Evolutionary conservation across 2,888 invertebrate genomes (phyloP).

Genomic region (Yponomeuta malinellus): DNA sequence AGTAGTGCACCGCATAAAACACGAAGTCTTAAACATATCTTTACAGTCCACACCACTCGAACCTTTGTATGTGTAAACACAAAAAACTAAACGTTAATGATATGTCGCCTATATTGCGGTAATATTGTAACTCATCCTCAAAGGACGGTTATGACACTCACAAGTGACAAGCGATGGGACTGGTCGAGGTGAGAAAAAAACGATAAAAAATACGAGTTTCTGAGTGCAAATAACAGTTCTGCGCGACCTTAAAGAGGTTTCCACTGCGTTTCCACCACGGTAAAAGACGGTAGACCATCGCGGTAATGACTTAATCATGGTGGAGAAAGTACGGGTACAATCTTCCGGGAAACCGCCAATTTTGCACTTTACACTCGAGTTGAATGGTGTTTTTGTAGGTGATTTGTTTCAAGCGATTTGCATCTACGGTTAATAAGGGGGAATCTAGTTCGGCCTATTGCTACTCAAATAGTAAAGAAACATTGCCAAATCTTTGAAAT

Average conservation of each 20-base stretch:
- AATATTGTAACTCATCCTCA: not conserved
- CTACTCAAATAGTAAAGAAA: no score
- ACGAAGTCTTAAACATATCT: no score
- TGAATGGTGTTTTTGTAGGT: no score
- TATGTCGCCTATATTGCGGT: no score
- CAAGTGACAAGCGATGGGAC: not conserved
- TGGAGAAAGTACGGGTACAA: not conserved
- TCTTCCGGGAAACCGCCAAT: not conserved
- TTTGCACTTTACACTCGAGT: not conserved
- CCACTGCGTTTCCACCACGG: constrained; percentile 26
- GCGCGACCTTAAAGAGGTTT: not conserved
- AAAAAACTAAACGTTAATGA: no score
- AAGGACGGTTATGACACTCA: not conserved
- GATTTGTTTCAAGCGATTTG: no score
- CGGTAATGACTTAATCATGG: constrained; percentile 18
- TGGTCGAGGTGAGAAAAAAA: not conserved
- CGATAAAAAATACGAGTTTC: not conserved
- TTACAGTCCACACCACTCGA: no score
- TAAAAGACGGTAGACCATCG: constrained; percentile 20
- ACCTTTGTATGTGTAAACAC: no score
- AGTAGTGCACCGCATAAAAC: no score
- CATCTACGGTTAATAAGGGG: no score
- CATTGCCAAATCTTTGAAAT: no score
- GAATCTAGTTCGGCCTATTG: no score
- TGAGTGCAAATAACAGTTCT: not conserved